Base-by-base conservation (phyloP, 2,113 vertebrate genomes). In the Peromyscus maniculatus region DNA sequence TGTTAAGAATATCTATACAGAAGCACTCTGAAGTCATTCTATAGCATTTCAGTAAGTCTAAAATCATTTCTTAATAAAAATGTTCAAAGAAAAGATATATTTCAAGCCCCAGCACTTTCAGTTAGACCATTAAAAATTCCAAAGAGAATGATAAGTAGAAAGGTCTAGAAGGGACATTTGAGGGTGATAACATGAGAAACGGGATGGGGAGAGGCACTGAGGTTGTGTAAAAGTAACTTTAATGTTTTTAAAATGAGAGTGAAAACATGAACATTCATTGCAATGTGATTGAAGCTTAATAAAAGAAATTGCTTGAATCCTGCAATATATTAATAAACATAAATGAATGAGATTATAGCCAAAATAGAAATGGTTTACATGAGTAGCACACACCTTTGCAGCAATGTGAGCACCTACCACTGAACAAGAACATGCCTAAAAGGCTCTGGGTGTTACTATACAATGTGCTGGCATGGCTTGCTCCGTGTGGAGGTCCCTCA, bases 1-100 rank as follows among this genome's bases (percentile, higher is more conserved):
- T 15, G 12, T 83, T 62, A 91, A 75, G 33, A 43, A 33, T 46
- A 62, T 3, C 7, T 28, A 7, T 64, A 59, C 0, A 74, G 57
- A 10, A 46, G 39, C 21, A 62, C 59, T 86, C n/a, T 86, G 24
- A n/a, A 4, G 1, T 83, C n/a, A 33, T 93, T 93, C 77, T 69
- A 33, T 93, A 86, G 79, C 19, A 72, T 86, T 87, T 82, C 66
- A 86, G 5, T 91, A 77, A 78, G 33, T 67, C 13, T 66, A 91
- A 95, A 89, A 62, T 67, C 1, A 91, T 80, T 91, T 96, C 36
- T 93, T 89, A 97, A 95, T 91, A 66, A 91, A 80, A 89, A 26
- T 1, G 3, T n/a, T 82, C 74, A 15, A 74, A 49, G 5, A 82
- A 52, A 75, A n/a, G 43, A 82, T 46, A 46, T n/a, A 72, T 33